Conservation (phyloP, 1,140 invertebrate genomes). For the Drosophila kanapiae region DNA sequence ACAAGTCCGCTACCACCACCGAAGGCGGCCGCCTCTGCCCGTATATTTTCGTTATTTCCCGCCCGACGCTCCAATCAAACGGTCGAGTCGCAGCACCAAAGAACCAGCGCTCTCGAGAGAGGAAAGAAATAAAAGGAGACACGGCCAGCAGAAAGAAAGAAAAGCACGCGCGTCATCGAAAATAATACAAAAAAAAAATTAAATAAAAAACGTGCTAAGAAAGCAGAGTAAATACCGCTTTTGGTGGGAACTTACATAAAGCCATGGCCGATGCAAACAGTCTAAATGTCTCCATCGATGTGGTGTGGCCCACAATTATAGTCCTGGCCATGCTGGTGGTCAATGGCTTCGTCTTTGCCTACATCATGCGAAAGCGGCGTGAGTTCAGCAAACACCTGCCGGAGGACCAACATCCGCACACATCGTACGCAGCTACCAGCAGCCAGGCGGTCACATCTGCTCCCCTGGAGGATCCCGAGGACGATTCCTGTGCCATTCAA, state of each 20-base stretch:
- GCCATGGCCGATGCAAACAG: constrained; percentile 44
- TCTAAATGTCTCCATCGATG: constrained; percentile 62
- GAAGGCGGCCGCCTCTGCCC: constrained; percentile 30
- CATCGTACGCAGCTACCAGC: constrained; percentile 23
- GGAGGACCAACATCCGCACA: constrained; percentile 20
- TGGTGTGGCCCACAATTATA: constrained; percentile 58
- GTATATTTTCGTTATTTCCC: constrained; percentile 67
- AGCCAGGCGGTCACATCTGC: constrained; percentile 11
- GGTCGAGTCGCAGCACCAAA: constrained; percentile 26
- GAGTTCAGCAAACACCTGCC: constrained; percentile 36
- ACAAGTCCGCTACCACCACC: constrained; percentile 17
- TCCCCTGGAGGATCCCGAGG: constrained; percentile 5
- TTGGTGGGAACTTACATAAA: constrained; percentile 61
- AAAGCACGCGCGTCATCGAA: constrained; percentile 71
- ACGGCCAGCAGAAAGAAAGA: constrained; percentile 18
- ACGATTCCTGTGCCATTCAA: constrained; percentile 61
- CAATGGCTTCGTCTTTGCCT: constrained; percentile 61
- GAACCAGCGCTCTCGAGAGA: neutral
- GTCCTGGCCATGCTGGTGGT: constrained; percentile 52
- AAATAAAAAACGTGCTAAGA: constrained; percentile 63
- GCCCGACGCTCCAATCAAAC: constrained; percentile 51
- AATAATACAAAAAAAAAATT: neutral
- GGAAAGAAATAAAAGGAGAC: constrained; percentile 69
- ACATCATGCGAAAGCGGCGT: constrained; percentile 59
- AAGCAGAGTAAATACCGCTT: constrained; percentile 6